phyloP scores from a whole-genome alignment of 2,888 invertebrate genomes.

The Himalopsyche tibetana region DNA sequence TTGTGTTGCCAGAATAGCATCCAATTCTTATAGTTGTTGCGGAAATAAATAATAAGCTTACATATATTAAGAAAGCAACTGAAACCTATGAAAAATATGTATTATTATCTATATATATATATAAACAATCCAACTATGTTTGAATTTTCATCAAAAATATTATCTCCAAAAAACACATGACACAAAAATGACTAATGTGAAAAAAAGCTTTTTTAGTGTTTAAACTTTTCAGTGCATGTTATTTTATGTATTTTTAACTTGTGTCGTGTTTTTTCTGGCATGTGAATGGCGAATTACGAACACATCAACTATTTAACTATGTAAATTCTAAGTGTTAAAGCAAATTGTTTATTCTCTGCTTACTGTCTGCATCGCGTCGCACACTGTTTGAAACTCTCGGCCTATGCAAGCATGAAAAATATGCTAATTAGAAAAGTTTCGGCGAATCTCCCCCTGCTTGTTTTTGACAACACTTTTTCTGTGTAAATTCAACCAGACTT shows the following conservation, averaged over 20 bases:
- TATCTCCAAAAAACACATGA: too few relatives aligned
- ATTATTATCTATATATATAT: too few relatives aligned
- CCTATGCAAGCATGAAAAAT: conserved; percentile 45
- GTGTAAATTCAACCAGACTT: conserved; percentile 23
- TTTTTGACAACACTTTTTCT: conserved; percentile 26
- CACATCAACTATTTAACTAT: conserved; percentile 26
- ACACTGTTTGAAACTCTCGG: conserved; percentile 17
- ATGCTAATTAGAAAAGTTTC: conserved; percentile 56
- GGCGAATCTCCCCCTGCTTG: conserved; percentile 36
- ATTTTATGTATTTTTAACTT: background rate
- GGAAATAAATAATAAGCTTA: too few relatives aligned
- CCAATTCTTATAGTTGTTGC: too few relatives aligned
- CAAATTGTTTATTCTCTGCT: conserved; percentile 44
- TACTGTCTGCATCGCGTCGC: conserved; percentile 11
- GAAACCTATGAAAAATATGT: too few relatives aligned
- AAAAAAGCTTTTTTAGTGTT: too few relatives aligned
- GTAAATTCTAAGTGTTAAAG: conserved; percentile 21
- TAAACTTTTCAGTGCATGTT: too few relatives aligned
- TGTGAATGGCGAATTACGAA: background rate
- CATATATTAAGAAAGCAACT: too few relatives aligned
- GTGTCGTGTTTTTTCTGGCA: background rate
- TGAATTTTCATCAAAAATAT: too few relatives aligned
- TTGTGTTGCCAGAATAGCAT: too few relatives aligned
- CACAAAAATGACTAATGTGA: too few relatives aligned
- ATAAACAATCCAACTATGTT: too few relatives aligned